Conservation (phyloP, 2,888 invertebrate genomes). For the Linnaemya vulpina region DNA sequence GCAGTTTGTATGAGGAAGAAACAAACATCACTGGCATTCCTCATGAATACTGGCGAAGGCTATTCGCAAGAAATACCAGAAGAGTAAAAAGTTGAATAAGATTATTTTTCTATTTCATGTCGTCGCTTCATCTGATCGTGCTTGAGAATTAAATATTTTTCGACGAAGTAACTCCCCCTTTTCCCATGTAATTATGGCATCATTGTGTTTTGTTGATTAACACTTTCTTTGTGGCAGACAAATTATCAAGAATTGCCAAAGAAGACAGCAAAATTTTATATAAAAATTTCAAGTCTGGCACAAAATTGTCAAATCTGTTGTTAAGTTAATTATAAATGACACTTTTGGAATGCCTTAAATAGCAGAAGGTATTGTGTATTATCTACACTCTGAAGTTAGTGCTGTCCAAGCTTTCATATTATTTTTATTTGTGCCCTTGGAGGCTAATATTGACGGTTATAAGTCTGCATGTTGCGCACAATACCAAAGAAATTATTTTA, state of each 20-base stretch:
- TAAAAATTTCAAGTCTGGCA: neutral
- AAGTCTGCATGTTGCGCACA: too few relatives aligned
- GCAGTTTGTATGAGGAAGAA: too few relatives aligned
- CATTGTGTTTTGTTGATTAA: constrained; percentile 65
- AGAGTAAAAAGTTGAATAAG: too few relatives aligned
- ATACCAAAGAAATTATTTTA: too few relatives aligned
- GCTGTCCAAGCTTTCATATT: too few relatives aligned
- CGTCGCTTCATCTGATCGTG: neutral
- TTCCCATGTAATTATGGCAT: constrained; percentile 59
- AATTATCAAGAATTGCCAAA: neutral
- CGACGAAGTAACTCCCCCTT: neutral
- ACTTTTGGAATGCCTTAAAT: neutral
- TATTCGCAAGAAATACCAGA: too few relatives aligned
- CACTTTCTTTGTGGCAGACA: constrained; percentile 50
- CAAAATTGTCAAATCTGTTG: neutral
- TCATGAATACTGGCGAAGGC: too few relatives aligned
- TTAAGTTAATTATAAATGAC: neutral
- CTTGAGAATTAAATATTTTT: neutral
- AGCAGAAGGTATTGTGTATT: neutral
- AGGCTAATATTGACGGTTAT: too few relatives aligned
- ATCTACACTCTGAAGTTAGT: too few relatives aligned
- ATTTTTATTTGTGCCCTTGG: too few relatives aligned
- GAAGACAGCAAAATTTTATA: neutral
- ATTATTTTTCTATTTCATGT: neutral
- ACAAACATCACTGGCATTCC: too few relatives aligned